These are phyloP conservation scores for Orientallactaga bullata DNA, from an alignment of 2,113 vertebrate species.

Conservation along the genomic window DNA sequence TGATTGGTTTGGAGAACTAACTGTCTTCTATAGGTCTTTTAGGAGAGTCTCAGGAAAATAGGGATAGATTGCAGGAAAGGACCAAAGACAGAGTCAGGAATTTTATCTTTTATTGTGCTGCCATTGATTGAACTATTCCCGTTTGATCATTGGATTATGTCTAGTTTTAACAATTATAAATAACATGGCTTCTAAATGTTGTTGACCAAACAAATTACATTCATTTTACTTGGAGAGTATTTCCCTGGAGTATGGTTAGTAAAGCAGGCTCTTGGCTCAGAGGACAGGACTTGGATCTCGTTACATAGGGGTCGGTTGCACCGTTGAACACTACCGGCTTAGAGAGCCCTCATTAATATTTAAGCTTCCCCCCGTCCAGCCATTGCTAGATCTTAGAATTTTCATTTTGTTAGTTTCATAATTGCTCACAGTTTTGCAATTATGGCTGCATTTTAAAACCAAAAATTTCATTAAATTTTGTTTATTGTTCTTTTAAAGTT, in stretches of 20 bases:
- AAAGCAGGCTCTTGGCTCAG: conserved; percentile 32
- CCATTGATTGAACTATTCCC: not conserved
- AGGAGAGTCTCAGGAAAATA: not conserved
- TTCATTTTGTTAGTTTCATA: conserved; percentile 14
- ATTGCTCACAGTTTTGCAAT: not conserved
- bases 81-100: not conserved
- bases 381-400: not conserved
- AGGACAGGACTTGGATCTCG: conserved; percentile 26
- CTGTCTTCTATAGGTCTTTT: not conserved
- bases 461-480: not conserved
- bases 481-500: not conserved
- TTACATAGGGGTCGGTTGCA: conserved; percentile 19
- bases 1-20: not conserved
- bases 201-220: conserved; percentile 15
- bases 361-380: not conserved
- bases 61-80: not conserved
- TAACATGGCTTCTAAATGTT: not conserved
- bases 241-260: conserved; percentile 14
- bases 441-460: not conserved
- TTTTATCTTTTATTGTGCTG: not conserved
- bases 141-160: conserved; percentile 19
- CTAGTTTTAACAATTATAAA: not conserved
- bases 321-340: not conserved
- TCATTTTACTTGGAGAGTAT: conserved; percentile 44
- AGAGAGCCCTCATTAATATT: not conserved